Base-by-base conservation (phyloP, 2,888 invertebrate genomes). In the Chrysolina americana region DNA sequence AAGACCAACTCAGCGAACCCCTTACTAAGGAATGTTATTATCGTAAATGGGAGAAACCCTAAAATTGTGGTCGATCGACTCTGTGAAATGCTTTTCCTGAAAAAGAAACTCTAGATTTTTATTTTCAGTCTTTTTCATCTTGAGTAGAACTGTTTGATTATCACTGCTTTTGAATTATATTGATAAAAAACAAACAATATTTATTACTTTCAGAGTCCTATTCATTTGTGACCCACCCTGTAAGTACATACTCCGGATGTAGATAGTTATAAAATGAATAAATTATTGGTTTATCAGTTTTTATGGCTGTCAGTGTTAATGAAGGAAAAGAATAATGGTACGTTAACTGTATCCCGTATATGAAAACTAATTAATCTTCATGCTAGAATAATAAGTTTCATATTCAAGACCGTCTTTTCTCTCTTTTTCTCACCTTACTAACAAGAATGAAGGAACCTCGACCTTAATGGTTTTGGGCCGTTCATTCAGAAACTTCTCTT, bases 251-350 rank as follows among this genome's bases (percentile, higher is more conserved):
- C 36, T 56, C 65, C 64, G 50, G 71, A 74, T 64, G 71, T 73
- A 70, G 69, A 65, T 66, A 65, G 56, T 68, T 72, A 78, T 73
- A 74, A 72, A 75, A 69, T 72, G 73, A 70, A 78, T 78, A 78
- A 78, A 75, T 78, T 78, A 77, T 65, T 69, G 69, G 73, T 77
- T 73, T 70, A 73, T 77, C 73, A 78, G 69, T 78, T 74, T 78
- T 75, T 75, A 78, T 74, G 74, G 71, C 74, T 75, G 74, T 78
- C 77, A 69, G 70, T 15, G 53, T 70, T 69, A 70, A 77, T 74
- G 75, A 74, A 65, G 68, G 56, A 59, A 41, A 75, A 71, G 71
- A 75, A 68, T 75, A 75, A 78, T 76, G 74, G 72, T 78, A 68
- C 53, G 70, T 70, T 78, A 75, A 78, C 53, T 47, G 70, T 56